phyloP scores from a whole-genome alignment of 2,797 vertebrate genomes.

The Jordanella pulchra region DNA sequence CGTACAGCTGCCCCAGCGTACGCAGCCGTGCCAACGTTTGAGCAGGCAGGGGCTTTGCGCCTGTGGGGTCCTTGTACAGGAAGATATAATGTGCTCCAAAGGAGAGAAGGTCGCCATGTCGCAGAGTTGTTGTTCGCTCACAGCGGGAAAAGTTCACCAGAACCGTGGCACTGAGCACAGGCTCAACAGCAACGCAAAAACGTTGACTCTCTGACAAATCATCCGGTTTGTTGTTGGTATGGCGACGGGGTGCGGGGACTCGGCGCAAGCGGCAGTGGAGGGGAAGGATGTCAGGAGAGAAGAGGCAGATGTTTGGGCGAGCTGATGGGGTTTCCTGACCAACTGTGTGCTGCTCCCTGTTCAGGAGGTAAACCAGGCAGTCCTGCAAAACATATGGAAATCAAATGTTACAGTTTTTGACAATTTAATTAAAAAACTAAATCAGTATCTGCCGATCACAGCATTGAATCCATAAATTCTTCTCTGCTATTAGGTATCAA shows the following conservation, averaged over 20 bases:
- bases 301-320: constrained; percentile 92
- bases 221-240: constrained; percentile 56
- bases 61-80: constrained; percentile 90
- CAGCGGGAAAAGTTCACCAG: constrained; percentile 88
- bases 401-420: background rate
- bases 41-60: constrained; percentile 85
- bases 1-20: constrained; percentile 74
- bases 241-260: constrained; percentile 62
- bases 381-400: constrained; percentile 78
- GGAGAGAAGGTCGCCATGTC: constrained; percentile 92
- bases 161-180: constrained; percentile 83
- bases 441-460: too few relatives aligned
- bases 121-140: constrained; percentile 82
- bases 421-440: background rate
- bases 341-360: constrained; percentile 91
- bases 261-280: constrained; percentile 87
- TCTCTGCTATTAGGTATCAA: too few relatives aligned
- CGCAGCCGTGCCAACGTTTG: constrained; percentile 86
- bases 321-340: constrained; percentile 92
- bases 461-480: too few relatives aligned
- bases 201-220: constrained; percentile 58
- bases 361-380: constrained; percentile 92
- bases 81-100: constrained; percentile 94
- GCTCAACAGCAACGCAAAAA: constrained; percentile 81
- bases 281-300: constrained; percentile 91